Evolutionary conservation across 2,797 vertebrate species (phyloP).

Genomic region (Graptemys geographica): DNA sequence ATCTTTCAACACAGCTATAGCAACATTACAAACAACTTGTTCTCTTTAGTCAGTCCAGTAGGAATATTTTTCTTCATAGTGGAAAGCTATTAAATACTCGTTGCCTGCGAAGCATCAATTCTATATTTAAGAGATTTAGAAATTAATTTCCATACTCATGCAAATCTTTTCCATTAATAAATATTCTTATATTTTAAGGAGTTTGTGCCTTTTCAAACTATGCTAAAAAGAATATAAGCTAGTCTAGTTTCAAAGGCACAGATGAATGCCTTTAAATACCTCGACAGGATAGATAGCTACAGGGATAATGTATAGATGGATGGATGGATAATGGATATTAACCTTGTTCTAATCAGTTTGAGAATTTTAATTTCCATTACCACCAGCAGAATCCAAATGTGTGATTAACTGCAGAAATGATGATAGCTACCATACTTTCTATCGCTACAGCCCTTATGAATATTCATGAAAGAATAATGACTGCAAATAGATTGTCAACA

Average conservation of each 20-base stretch:
- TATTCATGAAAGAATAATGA: slow-evolving; percentile 63
- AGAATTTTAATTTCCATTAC: slow-evolving; percentile 68
- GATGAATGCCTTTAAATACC: slow-evolving; percentile 43
- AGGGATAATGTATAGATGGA: slow-evolving; percentile 24
- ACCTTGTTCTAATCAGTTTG: slow-evolving; percentile 62
- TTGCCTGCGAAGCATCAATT: not conserved
- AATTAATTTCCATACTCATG: slow-evolving; percentile 12
- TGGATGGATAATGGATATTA: slow-evolving; percentile 37
- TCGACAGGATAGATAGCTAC: slow-evolving; percentile 30
- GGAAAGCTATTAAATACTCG: not conserved
- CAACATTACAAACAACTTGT: not conserved
- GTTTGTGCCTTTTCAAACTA: not conserved
- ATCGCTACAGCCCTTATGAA: slow-evolving; percentile 45
- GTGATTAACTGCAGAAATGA: slow-evolving; percentile 66
- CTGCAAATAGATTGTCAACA: slow-evolving; percentile 66
- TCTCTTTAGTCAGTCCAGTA: not conserved
- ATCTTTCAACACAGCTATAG: not conserved
- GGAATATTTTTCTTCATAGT: not conserved
- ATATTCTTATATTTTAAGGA: slow-evolving; percentile 27
- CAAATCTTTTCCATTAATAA: slow-evolving; percentile 42
- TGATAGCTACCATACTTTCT: slow-evolving; percentile 49
- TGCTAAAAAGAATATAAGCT: slow-evolving; percentile 21
- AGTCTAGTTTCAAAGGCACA: slow-evolving; percentile 38
- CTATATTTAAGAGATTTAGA: slow-evolving; percentile 1
- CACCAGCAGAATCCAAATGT: slow-evolving; percentile 66